Evolutionary conservation across 2,888 invertebrate species (phyloP), one percentile per base, ranked within the genome.

Genomic region (Gortyna flavago): DNA sequence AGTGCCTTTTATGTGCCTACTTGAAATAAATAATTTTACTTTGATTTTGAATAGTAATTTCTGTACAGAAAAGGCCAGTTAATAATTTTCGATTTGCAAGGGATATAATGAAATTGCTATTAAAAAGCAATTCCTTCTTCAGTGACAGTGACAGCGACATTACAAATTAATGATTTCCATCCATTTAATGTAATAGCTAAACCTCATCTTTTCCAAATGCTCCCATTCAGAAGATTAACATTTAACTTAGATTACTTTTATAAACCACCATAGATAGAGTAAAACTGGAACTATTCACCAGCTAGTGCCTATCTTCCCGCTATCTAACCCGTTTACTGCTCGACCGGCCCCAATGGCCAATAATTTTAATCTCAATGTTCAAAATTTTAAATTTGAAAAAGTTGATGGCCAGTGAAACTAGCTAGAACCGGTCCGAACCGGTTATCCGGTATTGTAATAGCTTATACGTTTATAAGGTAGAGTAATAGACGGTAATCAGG

Each of bases 351-450:
- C 72, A 84, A 75, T 57, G 66, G 57, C 77, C 89, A 88, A 89
- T 89, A 89, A 87, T 88, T 87, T 90, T 86, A 88, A 90, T 82
- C 85, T 85, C 81, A 75, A 83, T 87, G 88, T 87, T 88, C 84
- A 85, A 69, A 69, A 59, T 69, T 59, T 80, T 80, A 90, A 90
- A 88, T 85, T 85, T 83, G 70, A 85, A 89, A 89, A 85, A 84
- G 86, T 85, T 89, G 87, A 88, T 87, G 85, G 88, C 85, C 83
- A 82, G 75, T 83, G 75, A 79, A 85, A 83, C 86, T 86, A 73
- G 82, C 64, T 70, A n/a, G 72, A 74, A 88, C 88, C 84, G 85
- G 89, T 85, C 77, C 3, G 18, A 83, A 85, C 88, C 73, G 65
- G 86, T 87, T 86, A 75, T 77, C 72, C 71, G 67, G 84, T 79